These are phyloP conservation scores for Cancer borealis DNA, from an alignment of 2,888 invertebrate species.

Conservation along the genomic window DNA sequence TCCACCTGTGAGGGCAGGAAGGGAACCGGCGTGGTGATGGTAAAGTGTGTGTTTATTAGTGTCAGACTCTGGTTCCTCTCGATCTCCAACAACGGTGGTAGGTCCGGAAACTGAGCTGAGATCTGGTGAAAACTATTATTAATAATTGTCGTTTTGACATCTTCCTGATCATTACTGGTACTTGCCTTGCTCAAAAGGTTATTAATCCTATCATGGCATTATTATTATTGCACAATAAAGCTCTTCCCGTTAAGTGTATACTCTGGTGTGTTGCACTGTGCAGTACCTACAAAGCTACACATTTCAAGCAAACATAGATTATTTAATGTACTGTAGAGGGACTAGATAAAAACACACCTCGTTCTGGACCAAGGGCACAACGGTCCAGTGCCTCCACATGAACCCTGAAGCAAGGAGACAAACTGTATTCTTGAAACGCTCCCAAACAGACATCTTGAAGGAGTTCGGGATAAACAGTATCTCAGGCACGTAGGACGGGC, in stretches of 20 bases:
- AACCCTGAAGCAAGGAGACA: background rate
- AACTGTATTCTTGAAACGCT: background rate
- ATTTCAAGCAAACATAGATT: background rate
- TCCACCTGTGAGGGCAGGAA: constrained; percentile 84
- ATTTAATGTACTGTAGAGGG: background rate
- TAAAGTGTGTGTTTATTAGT: constrained; percentile 82
- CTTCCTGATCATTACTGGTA: background rate
- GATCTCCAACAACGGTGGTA: constrained; percentile 77
- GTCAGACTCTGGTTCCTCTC: constrained; percentile 82
- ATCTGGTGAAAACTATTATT: constrained; percentile 56
- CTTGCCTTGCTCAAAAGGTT: background rate
- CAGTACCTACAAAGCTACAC: background rate
- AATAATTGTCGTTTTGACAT: background rate
- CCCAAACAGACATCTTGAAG: background rate
- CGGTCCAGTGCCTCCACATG: background rate
- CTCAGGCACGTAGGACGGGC: constrained; percentile 47
- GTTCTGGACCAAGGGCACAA: background rate
- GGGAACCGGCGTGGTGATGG: constrained; percentile 82
- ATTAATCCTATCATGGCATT: background rate
- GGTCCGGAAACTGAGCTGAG: constrained; percentile 65
- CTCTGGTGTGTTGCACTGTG: background rate
- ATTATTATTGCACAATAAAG: background rate
- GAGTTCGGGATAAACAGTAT: background rate
- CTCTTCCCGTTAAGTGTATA: background rate
- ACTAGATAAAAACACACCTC: background rate